A percentile compares a stretch with the other conserved stretches of the same genome.
phyloP scores from a whole-genome alignment of 2,797 vertebrate genomes.

The Melanotaenia maccullochi region DNA sequence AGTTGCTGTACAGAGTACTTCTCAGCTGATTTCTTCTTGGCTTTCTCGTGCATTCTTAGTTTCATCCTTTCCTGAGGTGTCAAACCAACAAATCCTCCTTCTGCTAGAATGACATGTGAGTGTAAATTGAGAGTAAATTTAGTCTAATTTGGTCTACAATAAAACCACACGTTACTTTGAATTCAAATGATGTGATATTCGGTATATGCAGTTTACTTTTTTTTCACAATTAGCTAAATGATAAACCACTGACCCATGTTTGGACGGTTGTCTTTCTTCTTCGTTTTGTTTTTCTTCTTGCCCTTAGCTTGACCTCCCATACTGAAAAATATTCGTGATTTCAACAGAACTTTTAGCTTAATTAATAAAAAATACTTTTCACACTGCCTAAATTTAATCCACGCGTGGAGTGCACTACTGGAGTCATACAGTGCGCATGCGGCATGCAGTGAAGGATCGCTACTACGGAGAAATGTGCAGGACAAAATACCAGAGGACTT shows the following conservation, averaged over 20 bases:
- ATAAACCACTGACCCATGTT: slow-evolving; percentile 66
- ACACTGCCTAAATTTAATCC: neutral
- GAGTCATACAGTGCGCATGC: slow-evolving; percentile 49
- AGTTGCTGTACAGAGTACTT: slow-evolving; percentile 84
- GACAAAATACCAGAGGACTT: slow-evolving; percentile 50
- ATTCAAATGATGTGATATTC: neutral
- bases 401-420: slow-evolving; percentile 48
- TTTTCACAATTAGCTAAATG: neutral
- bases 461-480: slow-evolving; percentile 65
- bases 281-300: slow-evolving; percentile 84
- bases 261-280: slow-evolving; percentile 74
- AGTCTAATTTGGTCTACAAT: neutral
- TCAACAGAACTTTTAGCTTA: neutral
- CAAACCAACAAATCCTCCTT: slow-evolving; percentile 66
- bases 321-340: slow-evolving; percentile 5
- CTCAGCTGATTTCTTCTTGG: slow-evolving; percentile 85
- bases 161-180: neutral
- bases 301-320: slow-evolving; percentile 86
- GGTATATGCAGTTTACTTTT: too few relatives aligned
- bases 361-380: slow-evolving; percentile 8
- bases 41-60: slow-evolving; percentile 83
- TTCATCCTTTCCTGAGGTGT: slow-evolving; percentile 84
- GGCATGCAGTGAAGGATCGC: neutral
- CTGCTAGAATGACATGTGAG: slow-evolving; percentile 33
- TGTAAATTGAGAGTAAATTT: neutral